These are phyloP conservation scores for Suricata suricatta DNA, from an alignment of 2,113 vertebrate genomes.

Conservation along the genomic window DNA sequence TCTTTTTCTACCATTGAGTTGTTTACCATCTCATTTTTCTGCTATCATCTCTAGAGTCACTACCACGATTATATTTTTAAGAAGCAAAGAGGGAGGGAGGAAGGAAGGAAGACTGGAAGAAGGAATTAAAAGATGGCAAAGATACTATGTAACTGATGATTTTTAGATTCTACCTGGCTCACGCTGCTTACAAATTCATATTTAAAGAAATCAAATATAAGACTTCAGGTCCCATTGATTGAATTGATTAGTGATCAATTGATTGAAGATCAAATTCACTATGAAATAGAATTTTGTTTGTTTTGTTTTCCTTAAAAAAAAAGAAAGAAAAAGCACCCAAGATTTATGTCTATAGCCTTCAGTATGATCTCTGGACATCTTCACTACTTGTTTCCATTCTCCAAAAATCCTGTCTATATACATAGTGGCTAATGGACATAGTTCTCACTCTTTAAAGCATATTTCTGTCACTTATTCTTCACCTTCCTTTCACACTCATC, in stretches of 20 bases:
- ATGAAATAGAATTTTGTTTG: background rate
- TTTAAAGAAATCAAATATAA: background rate
- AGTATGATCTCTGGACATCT: background rate
- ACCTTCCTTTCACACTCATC: fast-evolving
- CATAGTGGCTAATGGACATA: background rate
- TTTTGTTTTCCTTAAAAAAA: background rate
- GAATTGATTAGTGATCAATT: background rate
- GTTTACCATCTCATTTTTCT: background rate
- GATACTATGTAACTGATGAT: background rate
- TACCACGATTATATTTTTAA: background rate
- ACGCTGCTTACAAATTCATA: background rate
- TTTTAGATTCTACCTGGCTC: background rate
- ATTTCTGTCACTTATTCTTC: background rate
- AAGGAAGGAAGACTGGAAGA: background rate
- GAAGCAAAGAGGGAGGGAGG: background rate
- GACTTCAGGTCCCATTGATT: background rate
- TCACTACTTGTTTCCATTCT: background rate
- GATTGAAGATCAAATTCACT: background rate
- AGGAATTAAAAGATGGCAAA: background rate
- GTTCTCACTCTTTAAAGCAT: background rate
- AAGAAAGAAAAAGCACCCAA: background rate
- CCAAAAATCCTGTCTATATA: background rate
- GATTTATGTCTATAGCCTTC: background rate
- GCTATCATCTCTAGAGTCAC: background rate
- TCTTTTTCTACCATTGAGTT: background rate